Base-by-base conservation (phyloP, 2,113 vertebrate species). In the Montifringilla adamsi region DNA sequence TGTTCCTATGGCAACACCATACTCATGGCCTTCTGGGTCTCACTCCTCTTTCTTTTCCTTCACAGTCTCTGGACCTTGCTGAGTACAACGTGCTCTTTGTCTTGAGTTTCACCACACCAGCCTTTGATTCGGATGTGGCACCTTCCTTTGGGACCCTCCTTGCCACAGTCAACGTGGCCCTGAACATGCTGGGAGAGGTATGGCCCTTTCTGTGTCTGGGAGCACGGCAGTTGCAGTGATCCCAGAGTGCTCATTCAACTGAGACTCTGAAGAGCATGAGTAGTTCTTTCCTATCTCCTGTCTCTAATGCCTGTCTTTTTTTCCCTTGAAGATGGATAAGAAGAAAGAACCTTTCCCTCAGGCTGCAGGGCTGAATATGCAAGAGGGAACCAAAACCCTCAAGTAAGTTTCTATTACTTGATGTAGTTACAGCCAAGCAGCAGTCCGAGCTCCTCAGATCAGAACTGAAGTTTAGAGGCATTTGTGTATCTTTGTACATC, bases 121-220 rank as follows among this genome's bases (percentile, higher is more conserved):
- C 99, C 23, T 99, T 99, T 37, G 99, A 99, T 94, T 98, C 99
- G 0, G 99, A 99, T 0, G 99, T 99, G 7, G 98, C 99, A 7
- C 99, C 99, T n/a, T 99, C 99, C 6, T 99, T 99, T 26, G 99
- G 99, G 58, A 99, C 99, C 15, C 98, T 99, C 55, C 98, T 99
- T 88, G 99, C 99, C 89, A 99, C 99, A 20, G 99, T 99, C 93
- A 99, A 99, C 0, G 99, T 99, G 97, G 98, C 98, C 21, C 98
- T 99, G 63, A 99, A 98, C 98, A 99, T 99, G 98, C 84, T 99
- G 81, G 98, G 99, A 94, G 99, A 99, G 99, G 99, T 99, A 96
- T 39, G 77, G 10, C 43, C 46, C 2, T 26, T 33, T 19, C 24
- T 62, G 10, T 74, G 20, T 46, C 23, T n/a, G 68, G 33, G 35